Evolutionary conservation across 2,797 vertebrate species (phyloP).

Genomic region (Myotis daubentonii): DNA sequence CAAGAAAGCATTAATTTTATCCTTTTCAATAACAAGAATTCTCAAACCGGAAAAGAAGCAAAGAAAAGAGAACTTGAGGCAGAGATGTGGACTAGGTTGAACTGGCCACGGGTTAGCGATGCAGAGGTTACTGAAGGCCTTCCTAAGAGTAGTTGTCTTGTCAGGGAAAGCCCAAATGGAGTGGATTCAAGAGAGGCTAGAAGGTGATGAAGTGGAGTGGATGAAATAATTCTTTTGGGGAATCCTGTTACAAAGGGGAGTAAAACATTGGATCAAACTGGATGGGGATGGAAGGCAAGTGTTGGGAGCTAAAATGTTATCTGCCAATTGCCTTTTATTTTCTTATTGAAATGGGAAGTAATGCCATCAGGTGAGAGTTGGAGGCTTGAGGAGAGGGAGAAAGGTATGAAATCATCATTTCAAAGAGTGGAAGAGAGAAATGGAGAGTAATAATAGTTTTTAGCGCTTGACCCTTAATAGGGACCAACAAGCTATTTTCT

Average conservation of each 20-base stretch:
- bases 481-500: neutral
- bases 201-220: neutral
- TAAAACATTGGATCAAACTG: neutral
- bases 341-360: neutral
- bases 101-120: neutral
- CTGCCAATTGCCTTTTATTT: constrained; percentile 41
- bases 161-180: neutral
- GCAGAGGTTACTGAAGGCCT: neutral
- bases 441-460: neutral
- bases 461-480: neutral
- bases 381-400: neutral
- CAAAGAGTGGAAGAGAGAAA: neutral
- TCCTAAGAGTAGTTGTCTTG: neutral
- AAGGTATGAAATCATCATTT: neutral
- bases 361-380: neutral
- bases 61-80: neutral
- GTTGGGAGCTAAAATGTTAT: neutral
- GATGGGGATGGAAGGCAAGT: neutral
- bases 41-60: neutral
- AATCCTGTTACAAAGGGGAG: neutral
- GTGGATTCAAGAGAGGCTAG: neutral
- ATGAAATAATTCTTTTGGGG: neutral
- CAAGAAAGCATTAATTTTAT: neutral
- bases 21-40: neutral
- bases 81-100: neutral